Conservation (phyloP, 2,888 invertebrate species). For the Hypena proboscidalis region DNA sequence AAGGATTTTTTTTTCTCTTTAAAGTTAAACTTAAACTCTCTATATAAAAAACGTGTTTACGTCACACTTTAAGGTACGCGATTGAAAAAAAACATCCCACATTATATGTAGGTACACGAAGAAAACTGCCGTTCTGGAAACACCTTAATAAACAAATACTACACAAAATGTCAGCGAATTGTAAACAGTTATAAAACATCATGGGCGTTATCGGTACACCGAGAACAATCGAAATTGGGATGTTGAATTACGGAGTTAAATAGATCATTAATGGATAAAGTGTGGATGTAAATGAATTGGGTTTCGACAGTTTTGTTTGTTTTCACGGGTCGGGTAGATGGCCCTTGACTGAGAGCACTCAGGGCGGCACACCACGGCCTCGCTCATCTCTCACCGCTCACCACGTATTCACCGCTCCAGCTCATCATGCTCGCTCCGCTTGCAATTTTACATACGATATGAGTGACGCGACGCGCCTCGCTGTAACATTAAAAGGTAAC, state of each 20-base stretch:
- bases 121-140: too few relatives aligned
- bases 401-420: slow-evolving; percentile 11
- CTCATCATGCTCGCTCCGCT: slow-evolving; percentile 8
- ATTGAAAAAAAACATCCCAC: too few relatives aligned
- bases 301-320: slow-evolving; percentile 58
- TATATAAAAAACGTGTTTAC: too few relatives aligned
- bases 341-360: slow-evolving; percentile 44
- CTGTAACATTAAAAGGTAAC: slow-evolving; percentile 32
- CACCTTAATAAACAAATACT: not conserved
- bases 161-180: not conserved
- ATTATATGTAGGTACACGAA: too few relatives aligned
- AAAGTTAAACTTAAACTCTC: too few relatives aligned
- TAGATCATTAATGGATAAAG: slow-evolving; percentile 55
- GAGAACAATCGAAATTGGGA: slow-evolving; percentile 13
- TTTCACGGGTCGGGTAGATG: slow-evolving; percentile 44
- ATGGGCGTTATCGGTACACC: slow-evolving; percentile 8
- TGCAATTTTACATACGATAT: slow-evolving; percentile 45
- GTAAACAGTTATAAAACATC: not conserved
- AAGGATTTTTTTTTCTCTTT: too few relatives aligned
- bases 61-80: too few relatives aligned
- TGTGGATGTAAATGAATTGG: slow-evolving; percentile 62
- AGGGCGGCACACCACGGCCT: slow-evolving; percentile 11
- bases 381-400: slow-evolving; percentile 2
- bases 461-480: slow-evolving; percentile 29
- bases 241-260: slow-evolving; percentile 48